phyloP scores from a whole-genome alignment of 2,113 vertebrate genomes.

The Peromyscus polionotus region DNA sequence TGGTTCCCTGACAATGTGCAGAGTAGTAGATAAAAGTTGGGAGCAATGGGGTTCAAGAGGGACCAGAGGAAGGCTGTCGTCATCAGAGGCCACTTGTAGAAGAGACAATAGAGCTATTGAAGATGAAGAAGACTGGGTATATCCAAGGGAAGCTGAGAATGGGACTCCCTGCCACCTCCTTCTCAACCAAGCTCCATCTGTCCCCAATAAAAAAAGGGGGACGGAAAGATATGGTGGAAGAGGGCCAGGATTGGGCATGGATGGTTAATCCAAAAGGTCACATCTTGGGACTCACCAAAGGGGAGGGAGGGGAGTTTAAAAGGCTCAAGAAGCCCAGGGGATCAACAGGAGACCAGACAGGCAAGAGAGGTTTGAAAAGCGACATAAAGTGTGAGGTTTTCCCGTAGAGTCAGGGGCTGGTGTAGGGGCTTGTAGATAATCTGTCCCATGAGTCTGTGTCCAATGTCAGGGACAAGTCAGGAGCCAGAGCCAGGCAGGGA shows the following conservation, averaged over 20 bases:
- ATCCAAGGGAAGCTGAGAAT: background rate
- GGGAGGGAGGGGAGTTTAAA: background rate
- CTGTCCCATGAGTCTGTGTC: background rate
- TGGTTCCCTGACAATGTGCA: background rate
- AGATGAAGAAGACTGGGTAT: background rate
- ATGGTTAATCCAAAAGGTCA: background rate
- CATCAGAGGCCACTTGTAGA: background rate
- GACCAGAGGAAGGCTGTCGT: background rate
- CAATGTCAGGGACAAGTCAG: background rate
- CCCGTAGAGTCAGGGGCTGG: background rate
- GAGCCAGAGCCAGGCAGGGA: background rate
- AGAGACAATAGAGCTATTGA: background rate
- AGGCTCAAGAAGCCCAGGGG: background rate
- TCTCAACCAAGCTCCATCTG: background rate
- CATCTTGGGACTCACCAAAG: background rate
- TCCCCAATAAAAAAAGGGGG: too few species aligned
- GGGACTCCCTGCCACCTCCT: background rate
- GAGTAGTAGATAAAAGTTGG: background rate
- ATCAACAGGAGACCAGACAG: background rate
- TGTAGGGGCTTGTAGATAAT: background rate
- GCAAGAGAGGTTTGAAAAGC: background rate
- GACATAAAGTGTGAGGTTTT: background rate
- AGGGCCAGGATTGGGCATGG: background rate
- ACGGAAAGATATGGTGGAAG: background rate
- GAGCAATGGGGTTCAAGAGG: background rate